Conservation (phyloP, 2,113 vertebrate species). For the Nerophis ophidion region DNA sequence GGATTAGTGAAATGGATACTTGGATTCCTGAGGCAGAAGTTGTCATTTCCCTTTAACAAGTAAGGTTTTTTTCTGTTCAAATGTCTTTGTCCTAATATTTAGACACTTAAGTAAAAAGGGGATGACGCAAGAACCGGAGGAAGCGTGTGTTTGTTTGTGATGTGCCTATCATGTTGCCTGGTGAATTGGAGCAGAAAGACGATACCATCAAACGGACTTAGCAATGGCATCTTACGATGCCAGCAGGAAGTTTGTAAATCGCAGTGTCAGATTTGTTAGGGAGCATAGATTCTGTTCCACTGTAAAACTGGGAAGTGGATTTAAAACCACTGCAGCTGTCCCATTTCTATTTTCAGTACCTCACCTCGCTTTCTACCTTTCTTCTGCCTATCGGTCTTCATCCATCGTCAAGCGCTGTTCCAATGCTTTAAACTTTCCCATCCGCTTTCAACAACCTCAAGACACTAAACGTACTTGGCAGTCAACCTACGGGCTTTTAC, state of each 20-base stretch:
- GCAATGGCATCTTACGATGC: conserved; percentile 57
- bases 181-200: conserved; percentile 55
- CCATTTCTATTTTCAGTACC: conserved; percentile 31
- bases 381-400: conserved; percentile 11
- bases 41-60: conserved; percentile 55
- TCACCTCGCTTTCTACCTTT: neutral
- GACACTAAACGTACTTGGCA: conserved; percentile 65
- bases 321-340: conserved; percentile 61
- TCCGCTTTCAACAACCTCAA: conserved; percentile 57
- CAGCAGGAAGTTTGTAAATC: conserved; percentile 66
- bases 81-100: conserved; percentile 51
- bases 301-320: conserved; percentile 64
- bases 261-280: conserved; percentile 46
- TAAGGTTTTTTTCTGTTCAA: conserved; percentile 45
- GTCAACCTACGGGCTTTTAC: conserved; percentile 55
- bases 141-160: conserved; percentile 49
- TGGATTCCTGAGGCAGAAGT: conserved; percentile 34
- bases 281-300: conserved; percentile 60
- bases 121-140: conserved; percentile 28
- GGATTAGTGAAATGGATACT: conserved; percentile 46
- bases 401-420: conserved; percentile 55
- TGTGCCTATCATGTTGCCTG: conserved; percentile 53
- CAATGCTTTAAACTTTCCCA: conserved; percentile 63
- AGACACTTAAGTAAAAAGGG: conserved; percentile 34
- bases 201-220: conserved; percentile 63